Evolutionary conservation across 2,888 invertebrate species (phyloP), one percentile per base, ranked within the genome.

Genomic region (Lymantria monacha): DNA sequence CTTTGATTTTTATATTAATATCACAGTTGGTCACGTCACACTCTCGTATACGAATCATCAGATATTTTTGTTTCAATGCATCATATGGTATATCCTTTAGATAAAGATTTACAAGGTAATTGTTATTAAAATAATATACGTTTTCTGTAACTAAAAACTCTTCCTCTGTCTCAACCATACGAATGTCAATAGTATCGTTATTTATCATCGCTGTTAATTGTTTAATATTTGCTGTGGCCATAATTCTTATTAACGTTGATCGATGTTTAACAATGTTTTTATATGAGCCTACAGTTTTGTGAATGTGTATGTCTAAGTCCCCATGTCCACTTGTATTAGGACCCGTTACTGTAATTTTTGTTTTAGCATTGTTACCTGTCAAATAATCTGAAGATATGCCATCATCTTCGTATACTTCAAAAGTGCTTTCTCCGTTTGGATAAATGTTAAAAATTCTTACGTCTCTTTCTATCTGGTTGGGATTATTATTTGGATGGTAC

Each of bases 361-460:
- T 88, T 49, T 64, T 71, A 30, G 86, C 84, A 53, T 66, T 78
- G 33, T 72, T 53, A 0, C 73, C 72, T 50, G 76, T 53, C 49
- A 79, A 67, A 66, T 89, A 89, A 51, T 80, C 77, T 7, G 76
- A 59, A 42, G 83, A 74, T 57, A 79, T 72, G 1, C 89, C 90
- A 52, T 91, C 90, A 55, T 91, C 90, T 78, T 91, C 90, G 59
- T 88, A 90, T 49, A 86, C 68, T 48, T 70, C 63, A 50, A 85
- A 84, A 14, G 55, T 65, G 7, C 80, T 65, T 53, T 76, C 63
- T 7, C 74, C 76, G 55, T 80, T 83, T 12, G 88, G 83, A 59
- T 89, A 90, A 33, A 91, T 56, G 37, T 76, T 76, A 49, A 85
- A 79, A 3, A 79, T 79, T 63, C 90, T 78, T 9, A 57, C 54